phyloP scores from a whole-genome alignment of 1,140 invertebrate genomes.

The Hydropsyche tenuis region DNA sequence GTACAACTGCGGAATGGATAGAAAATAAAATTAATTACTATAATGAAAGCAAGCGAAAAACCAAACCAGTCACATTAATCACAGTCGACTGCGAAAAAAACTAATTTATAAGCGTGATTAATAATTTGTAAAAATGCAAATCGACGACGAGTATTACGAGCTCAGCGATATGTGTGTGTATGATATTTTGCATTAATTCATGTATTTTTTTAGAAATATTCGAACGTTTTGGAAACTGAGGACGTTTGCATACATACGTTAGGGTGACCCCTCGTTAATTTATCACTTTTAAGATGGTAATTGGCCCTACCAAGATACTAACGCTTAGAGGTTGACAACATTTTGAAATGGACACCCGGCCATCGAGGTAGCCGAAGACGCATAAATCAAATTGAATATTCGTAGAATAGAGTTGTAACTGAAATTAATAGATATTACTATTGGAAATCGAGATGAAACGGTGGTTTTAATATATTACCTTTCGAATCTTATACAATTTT shows the following conservation, averaged over 20 bases:
- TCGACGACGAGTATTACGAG: not conserved
- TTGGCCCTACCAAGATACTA: constrained; percentile 31
- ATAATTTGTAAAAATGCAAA: constrained; percentile 12
- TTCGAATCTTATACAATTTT: too few species aligned
- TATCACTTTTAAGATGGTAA: constrained; percentile 39
- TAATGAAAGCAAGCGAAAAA: not conserved
- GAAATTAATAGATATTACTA: too few species aligned
- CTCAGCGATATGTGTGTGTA: too few species aligned
- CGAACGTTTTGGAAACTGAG: not conserved
- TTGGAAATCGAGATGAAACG: too few species aligned
- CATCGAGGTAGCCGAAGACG: too few species aligned
- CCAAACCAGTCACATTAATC: not conserved
- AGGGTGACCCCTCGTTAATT: constrained; percentile 36
- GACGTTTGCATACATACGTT: not conserved
- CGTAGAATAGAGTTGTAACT: too few species aligned
- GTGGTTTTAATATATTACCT: too few species aligned
- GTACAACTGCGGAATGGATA: not conserved
- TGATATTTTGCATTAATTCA: not conserved
- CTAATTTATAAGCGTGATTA: constrained; percentile 17
- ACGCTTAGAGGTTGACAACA: constrained; percentile 9
- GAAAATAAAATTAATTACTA: constrained; percentile 15
- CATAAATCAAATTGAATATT: too few species aligned
- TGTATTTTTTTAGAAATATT: not conserved
- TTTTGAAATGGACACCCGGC: not conserved
- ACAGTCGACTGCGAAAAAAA: constrained; percentile 2